phyloP scores from a whole-genome alignment of 2,888 invertebrate genomes.

The Amphipyra berbera region DNA sequence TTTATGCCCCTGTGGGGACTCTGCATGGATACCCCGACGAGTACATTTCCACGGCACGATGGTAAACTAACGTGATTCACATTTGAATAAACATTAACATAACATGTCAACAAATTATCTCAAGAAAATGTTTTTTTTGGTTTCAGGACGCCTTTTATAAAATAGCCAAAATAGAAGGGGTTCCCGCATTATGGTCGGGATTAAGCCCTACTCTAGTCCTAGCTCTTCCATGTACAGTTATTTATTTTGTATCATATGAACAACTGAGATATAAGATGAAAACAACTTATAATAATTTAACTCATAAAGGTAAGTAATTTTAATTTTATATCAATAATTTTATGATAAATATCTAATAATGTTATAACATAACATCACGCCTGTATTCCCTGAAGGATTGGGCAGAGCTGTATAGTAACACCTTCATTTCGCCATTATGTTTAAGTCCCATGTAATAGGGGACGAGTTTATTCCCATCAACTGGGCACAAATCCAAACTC shows the following conservation, averaged over 20 bases:
- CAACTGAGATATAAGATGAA: conserved; percentile 93
- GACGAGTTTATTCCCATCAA: too few species aligned
- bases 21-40: conserved; percentile 91
- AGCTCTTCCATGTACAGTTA: conserved; percentile 98
- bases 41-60: conserved; percentile 94
- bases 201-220: conserved; percentile 98
- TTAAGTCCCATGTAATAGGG: too few species aligned
- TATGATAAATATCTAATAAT: too few species aligned
- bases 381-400: too few species aligned
- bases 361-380: too few species aligned
- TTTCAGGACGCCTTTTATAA: conserved; percentile 98
- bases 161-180: conserved; percentile 96
- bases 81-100: background rate
- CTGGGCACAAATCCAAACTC: too few species aligned
- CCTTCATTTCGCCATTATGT: too few species aligned
- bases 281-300: conserved; percentile 85
- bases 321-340: too few species aligned
- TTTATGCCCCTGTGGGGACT: conserved; percentile 94
- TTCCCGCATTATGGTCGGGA: conserved; percentile 98
- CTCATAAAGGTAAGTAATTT: conserved; percentile 75
- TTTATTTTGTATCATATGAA: conserved; percentile 99
- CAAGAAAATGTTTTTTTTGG: conserved; percentile 1
- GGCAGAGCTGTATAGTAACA: too few species aligned
- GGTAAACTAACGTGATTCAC: conserved; percentile 79
- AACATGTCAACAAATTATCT: too few species aligned